phyloP scores from a whole-genome alignment of 2,888 invertebrate species.

The Operophtera brumata region DNA sequence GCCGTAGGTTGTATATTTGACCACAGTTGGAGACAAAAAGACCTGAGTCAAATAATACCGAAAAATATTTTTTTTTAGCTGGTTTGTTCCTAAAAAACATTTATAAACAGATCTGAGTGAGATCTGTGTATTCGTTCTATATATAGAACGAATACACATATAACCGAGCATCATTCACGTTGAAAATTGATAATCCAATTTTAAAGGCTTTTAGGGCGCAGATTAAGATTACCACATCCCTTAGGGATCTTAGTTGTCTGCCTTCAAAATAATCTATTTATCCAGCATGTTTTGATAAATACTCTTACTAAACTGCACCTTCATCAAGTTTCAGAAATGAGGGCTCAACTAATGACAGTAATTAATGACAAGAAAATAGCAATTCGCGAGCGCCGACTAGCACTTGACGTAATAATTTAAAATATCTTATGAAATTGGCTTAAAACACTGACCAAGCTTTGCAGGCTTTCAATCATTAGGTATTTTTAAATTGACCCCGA shows the following conservation, averaged over 20 bases:
- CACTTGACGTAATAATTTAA: conserved; percentile 27
- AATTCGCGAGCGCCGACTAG: conserved; percentile 25
- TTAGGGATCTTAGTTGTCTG: conserved; percentile 5
- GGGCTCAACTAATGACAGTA: conserved; percentile 25
- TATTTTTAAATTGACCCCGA: conserved; percentile 18
- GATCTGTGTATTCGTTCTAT: too few relatives aligned
- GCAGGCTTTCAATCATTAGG: conserved; percentile 20
- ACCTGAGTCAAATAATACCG: too few relatives aligned
- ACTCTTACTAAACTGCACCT: conserved; percentile 21
- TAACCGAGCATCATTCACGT: conserved; percentile 1
- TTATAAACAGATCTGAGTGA: too few relatives aligned
- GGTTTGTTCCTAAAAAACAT: too few relatives aligned
- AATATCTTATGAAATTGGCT: conserved; percentile 22
- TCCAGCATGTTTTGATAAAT: conserved; percentile 16
- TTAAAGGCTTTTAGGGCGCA: neutral
- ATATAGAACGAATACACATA: too few relatives aligned
- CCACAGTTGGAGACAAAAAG: too few relatives aligned
- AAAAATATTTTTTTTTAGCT: too few relatives aligned
- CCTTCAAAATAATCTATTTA: neutral
- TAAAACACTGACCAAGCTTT: conserved; percentile 20
- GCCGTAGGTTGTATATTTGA: too few relatives aligned
- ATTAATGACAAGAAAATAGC: conserved; percentile 24
- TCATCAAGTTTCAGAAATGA: conserved; percentile 29
- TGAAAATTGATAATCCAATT: conserved; percentile 2
- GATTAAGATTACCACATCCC: neutral